Evolutionary conservation across 2,888 invertebrate genomes (phyloP).

Genomic region (Chalcosyrphus nemorum): DNA sequence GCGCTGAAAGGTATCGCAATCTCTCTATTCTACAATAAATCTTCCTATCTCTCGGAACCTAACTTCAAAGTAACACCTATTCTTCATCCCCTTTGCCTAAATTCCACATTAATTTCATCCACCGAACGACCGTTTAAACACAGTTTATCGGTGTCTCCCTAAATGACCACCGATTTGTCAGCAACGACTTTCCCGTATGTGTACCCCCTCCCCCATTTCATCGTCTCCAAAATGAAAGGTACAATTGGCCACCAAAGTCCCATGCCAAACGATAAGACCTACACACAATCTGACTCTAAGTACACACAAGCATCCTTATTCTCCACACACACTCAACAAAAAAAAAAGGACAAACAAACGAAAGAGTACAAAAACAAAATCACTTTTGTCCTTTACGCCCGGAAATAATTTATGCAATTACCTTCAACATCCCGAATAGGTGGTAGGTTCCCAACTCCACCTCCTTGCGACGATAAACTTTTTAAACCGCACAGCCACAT

Average conservation of each 20-base stretch:
- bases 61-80: neutral
- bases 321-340: too few species aligned
- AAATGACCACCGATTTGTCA: conserved; percentile 63
- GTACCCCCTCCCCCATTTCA: neutral
- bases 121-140: conserved; percentile 47
- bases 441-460: conserved; percentile 9
- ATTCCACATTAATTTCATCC: conserved; percentile 34
- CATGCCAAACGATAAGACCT: conserved; percentile 33
- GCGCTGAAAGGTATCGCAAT: neutral
- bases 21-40: neutral
- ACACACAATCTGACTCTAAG: conserved; percentile 51
- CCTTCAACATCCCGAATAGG: conserved; percentile 55
- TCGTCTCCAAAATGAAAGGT: conserved; percentile 14
- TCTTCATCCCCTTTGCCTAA: neutral
- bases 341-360: neutral
- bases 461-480: conserved; percentile 63
- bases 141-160: conserved; percentile 51
- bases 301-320: conserved; percentile 36
- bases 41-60: neutral
- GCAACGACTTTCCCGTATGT: conserved; percentile 6
- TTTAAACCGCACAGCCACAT: conserved; percentile 69
- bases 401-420: conserved; percentile 72
- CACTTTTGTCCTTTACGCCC: conserved; percentile 49
- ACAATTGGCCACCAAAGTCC: conserved; percentile 9
- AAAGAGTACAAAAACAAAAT: conserved; percentile 24